Percentiles rank a stretch among this genome's conserved stretches.
Evolutionary conservation across 1,140 invertebrate species (phyloP).

Genomic region (Thaumetopoea pityocampa): DNA sequence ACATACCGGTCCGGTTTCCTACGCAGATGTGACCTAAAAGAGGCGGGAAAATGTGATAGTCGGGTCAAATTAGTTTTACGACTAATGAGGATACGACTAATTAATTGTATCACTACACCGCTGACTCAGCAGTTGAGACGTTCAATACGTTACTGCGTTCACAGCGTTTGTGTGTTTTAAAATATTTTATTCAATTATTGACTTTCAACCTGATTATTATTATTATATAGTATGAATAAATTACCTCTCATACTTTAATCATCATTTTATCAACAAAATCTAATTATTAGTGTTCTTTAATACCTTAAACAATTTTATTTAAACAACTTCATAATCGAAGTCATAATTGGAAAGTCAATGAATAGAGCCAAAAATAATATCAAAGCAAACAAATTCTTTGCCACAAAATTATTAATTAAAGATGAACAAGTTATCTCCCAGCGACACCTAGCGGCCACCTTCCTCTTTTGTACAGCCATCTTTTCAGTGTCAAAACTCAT

Average conservation of each 20-base stretch:
- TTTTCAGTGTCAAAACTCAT: conserved; percentile 74
- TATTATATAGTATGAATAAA: too few species aligned
- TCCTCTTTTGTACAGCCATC: conserved; percentile 62
- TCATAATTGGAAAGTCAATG: conserved; percentile 51
- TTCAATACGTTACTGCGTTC: too few species aligned
- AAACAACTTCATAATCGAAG: conserved; percentile 54
- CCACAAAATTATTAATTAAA: conserved; percentile 72
- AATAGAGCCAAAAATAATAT: conserved; percentile 47
- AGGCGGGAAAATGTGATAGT: conserved; percentile 11
- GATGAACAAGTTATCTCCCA: conserved; percentile 67
- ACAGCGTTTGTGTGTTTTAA: too few species aligned
- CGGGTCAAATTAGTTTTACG: too few species aligned
- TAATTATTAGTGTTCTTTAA: conserved; percentile 4
- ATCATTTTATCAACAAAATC: conserved; percentile 8
- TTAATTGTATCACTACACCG: too few species aligned
- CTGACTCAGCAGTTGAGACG: too few species aligned
- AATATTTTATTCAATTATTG: too few species aligned
- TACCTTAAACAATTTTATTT: conserved; percentile 30
- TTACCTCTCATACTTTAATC: conserved; percentile 4
- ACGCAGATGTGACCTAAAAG: conserved; percentile 43
- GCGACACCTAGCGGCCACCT: conserved; percentile 66
- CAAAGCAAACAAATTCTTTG: conserved; percentile 61
- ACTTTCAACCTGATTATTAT: too few species aligned
- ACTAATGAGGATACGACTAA: too few species aligned
- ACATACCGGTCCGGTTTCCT: conserved; percentile 27